Base-by-base conservation (phyloP, 2,888 invertebrate genomes). In the Laspeyria flexula region DNA sequence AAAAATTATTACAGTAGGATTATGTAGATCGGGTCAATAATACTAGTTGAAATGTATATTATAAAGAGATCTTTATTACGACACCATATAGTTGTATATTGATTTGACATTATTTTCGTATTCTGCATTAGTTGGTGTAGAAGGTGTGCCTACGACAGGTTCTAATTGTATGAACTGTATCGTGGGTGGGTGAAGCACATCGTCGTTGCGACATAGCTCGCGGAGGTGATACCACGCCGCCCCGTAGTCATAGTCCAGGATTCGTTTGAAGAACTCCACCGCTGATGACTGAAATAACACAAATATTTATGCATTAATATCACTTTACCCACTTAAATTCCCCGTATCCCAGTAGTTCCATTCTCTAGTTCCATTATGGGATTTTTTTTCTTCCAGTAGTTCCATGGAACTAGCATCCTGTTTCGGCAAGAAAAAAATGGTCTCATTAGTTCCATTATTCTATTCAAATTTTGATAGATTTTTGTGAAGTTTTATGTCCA, bases 191-290 rank as follows among this genome's bases (percentile, higher is more conserved):
- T 46, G 6, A 0, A 83, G 47, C 0, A 61, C 50, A 0, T 47
- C 18, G 7, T 74, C 65, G 71, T 87, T 87, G 50, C 60, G 44
- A 71, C 90, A 85, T 2, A 90, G 57, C 9, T 46, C 52, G 0
- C 87, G 75, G 1, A 92, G 73, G 49, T 83, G 83, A 38, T 71
- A 73, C 88, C 86, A 92, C 21, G 79, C 70, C 1, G 80, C 78
- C 15, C 87, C 84, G 71, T 83, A 82, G 71, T 94, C 93, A 73
- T 92, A 91, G 2, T 75, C 71, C 2, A 91, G 72, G 40, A 94
- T 79, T 3, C 75, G 78, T 73, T 88, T 88, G 81, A 93, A 95
- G 79, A 94, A 92, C 29, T 82, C 73, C 11, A 94, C 77, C 1
- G 94, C 94, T 16, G 87, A 81, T 35, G 77, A 74, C 94, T 95